Base-by-base conservation (phyloP, 2,888 invertebrate species). In the Pandemis heparana region DNA sequence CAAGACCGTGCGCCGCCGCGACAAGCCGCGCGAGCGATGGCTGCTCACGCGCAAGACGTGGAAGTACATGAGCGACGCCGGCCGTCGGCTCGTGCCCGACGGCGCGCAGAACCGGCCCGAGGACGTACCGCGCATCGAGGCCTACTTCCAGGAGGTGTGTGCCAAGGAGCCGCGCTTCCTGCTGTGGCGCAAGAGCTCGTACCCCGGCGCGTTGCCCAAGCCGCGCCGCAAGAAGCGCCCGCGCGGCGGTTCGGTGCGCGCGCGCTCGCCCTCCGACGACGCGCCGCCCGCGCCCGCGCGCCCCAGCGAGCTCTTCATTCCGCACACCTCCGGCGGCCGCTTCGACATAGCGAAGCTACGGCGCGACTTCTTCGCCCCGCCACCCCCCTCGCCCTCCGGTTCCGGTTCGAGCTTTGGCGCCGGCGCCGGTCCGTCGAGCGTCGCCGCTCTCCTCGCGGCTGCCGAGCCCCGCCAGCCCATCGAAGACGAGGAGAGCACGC, bases 1-100 rank as follows among this genome's bases (percentile, higher is more conserved):
- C 76, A 95, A 94, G 84, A 91, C 95, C 65, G 91, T 95, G 81
- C 92, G 95, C 74, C 95, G 95, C 80, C 94, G 95, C 67, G 91
- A 95, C 73, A 95, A 95, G 85, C 92, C 95, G 81, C 96, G 97
- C 85, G 98, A 98, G 89, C 95, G 98, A 88, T 98, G 98, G 98
- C 95, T 98, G 75, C 95, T 98, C 75, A 98, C 98, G 61, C 95
- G 98, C 75, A 98, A 98, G 92, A 98, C 98, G 64, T 98, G 98
- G 98, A 95, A 97, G 81, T 98, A 98, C 89, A 98, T 98, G 98
- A 96, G 97, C n/a, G 98, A 98, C 81, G 97, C 98, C 43, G 98
- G 98, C 61, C 96, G 97, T 75, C 97, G 97, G 84, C 95, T 98
- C 67, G 96, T 98, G 73, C 98, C 98, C n/a, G 98, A 98, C 67